Evolutionary conservation across 2,888 invertebrate genomes (phyloP).

Genomic region (Chymomyza fuscimana): DNA sequence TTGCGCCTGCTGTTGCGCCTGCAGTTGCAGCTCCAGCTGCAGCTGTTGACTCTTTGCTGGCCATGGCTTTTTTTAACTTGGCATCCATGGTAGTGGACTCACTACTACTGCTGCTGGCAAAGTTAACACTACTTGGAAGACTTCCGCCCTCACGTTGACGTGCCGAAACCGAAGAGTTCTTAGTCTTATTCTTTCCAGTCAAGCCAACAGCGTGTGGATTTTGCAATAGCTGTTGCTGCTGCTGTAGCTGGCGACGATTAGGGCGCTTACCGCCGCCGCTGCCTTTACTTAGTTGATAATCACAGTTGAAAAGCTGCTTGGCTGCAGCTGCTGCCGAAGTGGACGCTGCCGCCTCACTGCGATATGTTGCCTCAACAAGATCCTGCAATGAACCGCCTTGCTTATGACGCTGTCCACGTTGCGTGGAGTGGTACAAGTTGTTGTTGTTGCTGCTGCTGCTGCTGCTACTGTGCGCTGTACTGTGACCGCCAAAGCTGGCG

Average conservation of each 20-base stretch:
- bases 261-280: constrained; percentile 4
- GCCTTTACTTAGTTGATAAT: constrained; percentile 66
- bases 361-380: constrained; percentile 81
- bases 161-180: constrained; percentile 79
- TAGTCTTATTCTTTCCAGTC: constrained; percentile 56
- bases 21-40: constrained; percentile 5
- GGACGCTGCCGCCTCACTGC: constrained; percentile 65
- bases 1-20: neutral
- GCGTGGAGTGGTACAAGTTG: constrained; percentile 33
- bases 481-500: constrained; percentile 14
- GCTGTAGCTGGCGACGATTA: constrained; percentile 8
- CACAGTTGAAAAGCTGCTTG: constrained; percentile 73
- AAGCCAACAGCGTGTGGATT: constrained; percentile 19
- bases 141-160: constrained; percentile 85
- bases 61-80: constrained; percentile 44
- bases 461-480: constrained; percentile 19
- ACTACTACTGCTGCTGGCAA: constrained; percentile 20
- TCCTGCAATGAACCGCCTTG: constrained; percentile 84
- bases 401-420: constrained; percentile 76
- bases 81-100: constrained; percentile 49
- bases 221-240: constrained; percentile 22
- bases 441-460: constrained; percentile 73
- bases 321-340: constrained; percentile 57
- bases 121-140: constrained; percentile 81
- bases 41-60: constrained; percentile 4